phyloP scores from a whole-genome alignment of 2,797 vertebrate genomes.

The Anguilla obscura region DNA sequence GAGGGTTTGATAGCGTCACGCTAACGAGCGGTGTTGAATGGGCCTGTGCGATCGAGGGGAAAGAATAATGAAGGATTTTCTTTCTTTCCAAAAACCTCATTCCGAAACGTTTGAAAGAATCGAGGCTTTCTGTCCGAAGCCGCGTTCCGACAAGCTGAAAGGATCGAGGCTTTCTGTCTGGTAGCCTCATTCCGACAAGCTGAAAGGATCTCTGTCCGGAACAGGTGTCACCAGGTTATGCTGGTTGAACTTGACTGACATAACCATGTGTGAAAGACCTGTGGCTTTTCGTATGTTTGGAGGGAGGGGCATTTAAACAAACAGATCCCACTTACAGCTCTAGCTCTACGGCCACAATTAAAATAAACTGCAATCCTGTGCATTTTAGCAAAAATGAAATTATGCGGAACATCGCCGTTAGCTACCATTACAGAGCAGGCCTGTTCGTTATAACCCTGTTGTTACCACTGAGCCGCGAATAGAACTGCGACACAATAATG shows the following conservation, averaged over 20 bases:
- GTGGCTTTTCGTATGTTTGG: not conserved
- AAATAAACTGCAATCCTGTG: not conserved
- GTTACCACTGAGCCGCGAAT: not conserved
- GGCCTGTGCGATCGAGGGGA: constrained; percentile 33
- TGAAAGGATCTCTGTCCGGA: not conserved
- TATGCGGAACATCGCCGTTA: not conserved
- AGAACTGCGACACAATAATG: not conserved
- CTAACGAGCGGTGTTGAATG: constrained; percentile 5
- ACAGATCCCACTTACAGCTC: not conserved
- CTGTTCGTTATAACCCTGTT: not conserved
- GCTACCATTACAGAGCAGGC: no score
- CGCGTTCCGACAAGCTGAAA: not conserved
- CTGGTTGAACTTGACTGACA: not conserved
- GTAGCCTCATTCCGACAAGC: not conserved
- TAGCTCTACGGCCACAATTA: not conserved
- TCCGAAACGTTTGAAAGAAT: not conserved
- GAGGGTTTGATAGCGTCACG: constrained; percentile 12
- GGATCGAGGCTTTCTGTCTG: constrained; percentile 24
- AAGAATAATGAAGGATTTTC: constrained; percentile 34
- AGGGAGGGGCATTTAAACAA: not conserved
- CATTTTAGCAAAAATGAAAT: not conserved
- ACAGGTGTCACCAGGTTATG: not conserved
- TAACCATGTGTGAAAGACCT: not conserved
- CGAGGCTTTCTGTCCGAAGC: not conserved
- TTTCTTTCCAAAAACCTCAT: not conserved